These are phyloP conservation scores for Atrichornis clamosus DNA, from an alignment of 2,113 vertebrate species.

Conservation along the genomic window DNA sequence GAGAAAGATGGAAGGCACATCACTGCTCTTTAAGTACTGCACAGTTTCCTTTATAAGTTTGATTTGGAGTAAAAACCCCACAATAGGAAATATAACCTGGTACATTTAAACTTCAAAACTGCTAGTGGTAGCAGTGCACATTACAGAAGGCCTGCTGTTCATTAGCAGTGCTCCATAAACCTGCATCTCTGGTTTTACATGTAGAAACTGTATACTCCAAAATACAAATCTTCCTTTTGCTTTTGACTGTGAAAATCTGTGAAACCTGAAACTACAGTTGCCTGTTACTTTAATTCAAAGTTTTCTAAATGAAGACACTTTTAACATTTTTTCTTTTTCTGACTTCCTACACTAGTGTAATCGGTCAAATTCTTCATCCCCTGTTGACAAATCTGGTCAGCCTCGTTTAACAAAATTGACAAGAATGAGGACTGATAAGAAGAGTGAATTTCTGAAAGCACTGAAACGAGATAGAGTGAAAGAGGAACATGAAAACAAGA, in stretches of 20 bases:
- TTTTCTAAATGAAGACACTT: not conserved
- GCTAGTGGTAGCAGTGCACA: not conserved
- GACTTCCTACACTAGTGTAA: conserved; percentile 45
- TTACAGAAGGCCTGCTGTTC: not conserved
- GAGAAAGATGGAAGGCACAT: not conserved
- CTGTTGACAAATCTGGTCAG: conserved; percentile 75
- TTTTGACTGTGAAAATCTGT: not conserved
- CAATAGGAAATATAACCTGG: not conserved
- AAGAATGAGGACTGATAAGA: conserved; percentile 74
- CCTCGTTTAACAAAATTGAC: conserved; percentile 77
- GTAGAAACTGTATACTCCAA: not conserved
- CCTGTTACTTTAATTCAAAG: not conserved
- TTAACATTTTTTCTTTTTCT: not conserved
- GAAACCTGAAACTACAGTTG: not conserved
- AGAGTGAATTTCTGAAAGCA: conserved; percentile 79
- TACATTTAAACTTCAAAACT: not conserved
- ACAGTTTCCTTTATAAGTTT: not conserved
- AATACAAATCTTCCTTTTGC: not conserved
- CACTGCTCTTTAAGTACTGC: not conserved
- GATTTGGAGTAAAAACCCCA: not conserved
- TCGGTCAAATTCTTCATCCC: conserved; percentile 77
- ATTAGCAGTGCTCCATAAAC: not conserved
- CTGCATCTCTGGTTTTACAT: not conserved
- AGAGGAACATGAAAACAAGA: conserved; percentile 67
- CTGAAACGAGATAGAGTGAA: conserved; percentile 73